These are phyloP conservation scores for Stegodyphus dumicola DNA, from an alignment of 1,140 invertebrate genomes.

Conservation along the genomic window DNA sequence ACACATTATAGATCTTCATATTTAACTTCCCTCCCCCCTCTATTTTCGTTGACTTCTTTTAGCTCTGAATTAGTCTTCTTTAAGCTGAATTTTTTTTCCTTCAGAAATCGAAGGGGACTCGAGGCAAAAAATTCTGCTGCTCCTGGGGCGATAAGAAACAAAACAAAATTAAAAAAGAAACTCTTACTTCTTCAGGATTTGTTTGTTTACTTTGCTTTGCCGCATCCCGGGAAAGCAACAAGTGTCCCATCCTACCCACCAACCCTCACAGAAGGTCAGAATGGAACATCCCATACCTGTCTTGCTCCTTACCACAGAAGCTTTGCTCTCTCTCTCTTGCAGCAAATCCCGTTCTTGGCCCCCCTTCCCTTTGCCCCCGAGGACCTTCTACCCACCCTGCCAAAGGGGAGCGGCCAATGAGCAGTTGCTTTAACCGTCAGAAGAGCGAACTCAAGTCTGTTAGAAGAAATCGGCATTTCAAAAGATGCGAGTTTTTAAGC, in stretches of 20 bases:
- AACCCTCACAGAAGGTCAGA: not conserved
- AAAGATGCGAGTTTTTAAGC: conserved; percentile 1
- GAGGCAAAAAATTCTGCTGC: too few relatives aligned
- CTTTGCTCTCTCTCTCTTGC: conserved; percentile 12
- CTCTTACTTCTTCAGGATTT: too few relatives aligned
- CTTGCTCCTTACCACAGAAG: conserved; percentile 30
- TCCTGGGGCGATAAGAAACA: too few relatives aligned
- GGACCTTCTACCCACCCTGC: not conserved
- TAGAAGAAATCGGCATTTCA: not conserved
- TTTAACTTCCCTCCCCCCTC: too few relatives aligned
- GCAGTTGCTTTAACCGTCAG: conserved; percentile 19
- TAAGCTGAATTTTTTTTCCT: too few relatives aligned
- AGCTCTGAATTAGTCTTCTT: too few relatives aligned
- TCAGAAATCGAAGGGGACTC: too few relatives aligned
- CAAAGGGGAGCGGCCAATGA: conserved; percentile 25
- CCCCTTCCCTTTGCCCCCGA: conserved; percentile 25
- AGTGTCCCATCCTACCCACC: conserved; percentile 24
- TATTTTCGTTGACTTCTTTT: too few relatives aligned
- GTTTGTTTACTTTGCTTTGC: conserved; percentile 43
- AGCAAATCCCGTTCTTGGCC: conserved; percentile 6
- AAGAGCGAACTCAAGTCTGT: not conserved
- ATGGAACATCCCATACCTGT: conserved; percentile 49
- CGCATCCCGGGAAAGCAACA: conserved; percentile 8
- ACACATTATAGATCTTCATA: too few relatives aligned
- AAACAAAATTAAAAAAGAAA: too few relatives aligned